phyloP scores from a whole-genome alignment of 2,888 invertebrate species.

The Napeogenes inachia region DNA sequence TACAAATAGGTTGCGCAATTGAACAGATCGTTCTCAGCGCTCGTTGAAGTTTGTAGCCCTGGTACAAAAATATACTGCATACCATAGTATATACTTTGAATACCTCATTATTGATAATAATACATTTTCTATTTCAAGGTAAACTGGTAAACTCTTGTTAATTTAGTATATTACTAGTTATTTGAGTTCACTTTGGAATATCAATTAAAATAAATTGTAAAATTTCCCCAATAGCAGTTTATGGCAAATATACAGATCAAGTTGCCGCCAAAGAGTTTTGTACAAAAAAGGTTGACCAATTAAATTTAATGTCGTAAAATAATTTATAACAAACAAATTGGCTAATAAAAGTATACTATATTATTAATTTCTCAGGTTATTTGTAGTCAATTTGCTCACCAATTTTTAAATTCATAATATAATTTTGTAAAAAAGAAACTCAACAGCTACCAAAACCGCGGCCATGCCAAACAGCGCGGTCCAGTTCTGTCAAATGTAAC shows the following conservation, averaged over 20 bases:
- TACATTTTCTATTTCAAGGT: neutral
- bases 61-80: neutral
- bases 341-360: neutral
- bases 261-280: neutral
- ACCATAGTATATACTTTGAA: no score
- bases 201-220: conserved; percentile 1
- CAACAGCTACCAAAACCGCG: conserved; percentile 21
- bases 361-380: conserved; percentile 12
- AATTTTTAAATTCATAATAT: conserved; percentile 29
- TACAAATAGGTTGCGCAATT: conserved; percentile 1
- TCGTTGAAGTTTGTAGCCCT: neutral
- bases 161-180: neutral
- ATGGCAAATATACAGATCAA: neutral
- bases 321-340: conserved; percentile 6
- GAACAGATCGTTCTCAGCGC: neutral
- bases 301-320: neutral
- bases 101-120: neutral
- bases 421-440: conserved; percentile 32
- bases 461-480: conserved; percentile 56
- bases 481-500: conserved; percentile 66
- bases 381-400: conserved; percentile 22
- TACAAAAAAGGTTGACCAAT: neutral
- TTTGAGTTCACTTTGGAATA: neutral
- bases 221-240: neutral
- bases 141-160: neutral